These are phyloP conservation scores for Orthonevra nobilis DNA, from an alignment of 2,888 invertebrate species.

Conservation along the genomic window DNA sequence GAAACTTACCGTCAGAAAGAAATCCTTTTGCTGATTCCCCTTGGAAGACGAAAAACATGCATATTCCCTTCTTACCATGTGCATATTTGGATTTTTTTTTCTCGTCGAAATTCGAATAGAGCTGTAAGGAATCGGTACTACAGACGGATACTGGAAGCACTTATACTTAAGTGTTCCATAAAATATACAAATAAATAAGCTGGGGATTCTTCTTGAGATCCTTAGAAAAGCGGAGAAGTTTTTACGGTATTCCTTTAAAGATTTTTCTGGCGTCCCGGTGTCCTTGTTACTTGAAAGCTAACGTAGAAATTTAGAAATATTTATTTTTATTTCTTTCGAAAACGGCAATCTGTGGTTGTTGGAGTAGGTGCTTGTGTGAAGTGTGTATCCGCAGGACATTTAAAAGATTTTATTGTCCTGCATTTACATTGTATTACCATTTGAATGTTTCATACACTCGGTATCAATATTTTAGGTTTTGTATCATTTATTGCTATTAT, in stretches of 20 bases:
- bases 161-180: conserved; percentile 59
- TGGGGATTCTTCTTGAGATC: conserved; percentile 17
- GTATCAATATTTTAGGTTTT: too few relatives aligned
- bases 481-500: too few relatives aligned
- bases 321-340: conserved; percentile 9
- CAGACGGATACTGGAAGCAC: conserved; percentile 41
- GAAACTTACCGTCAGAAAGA: conserved; percentile 32
- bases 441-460: too few relatives aligned
- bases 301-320: conserved; percentile 10
- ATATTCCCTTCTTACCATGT: conserved; percentile 33
- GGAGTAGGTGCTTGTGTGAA: conserved; percentile 30
- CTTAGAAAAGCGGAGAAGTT: neutral
- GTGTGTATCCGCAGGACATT: conserved; percentile 12
- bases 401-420: conserved; percentile 13
- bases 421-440: too few relatives aligned
- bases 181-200: conserved; percentile 55
- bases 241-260: conserved; percentile 25
- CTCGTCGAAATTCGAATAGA: conserved; percentile 16
- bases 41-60: conserved; percentile 34
- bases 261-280: conserved; percentile 3
- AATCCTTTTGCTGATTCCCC: conserved; percentile 27
- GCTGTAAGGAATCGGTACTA: conserved; percentile 37
- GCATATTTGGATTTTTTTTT: conserved; percentile 28
- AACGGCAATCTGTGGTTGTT: conserved; percentile 31
- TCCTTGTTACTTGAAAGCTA: conserved; percentile 4